phyloP scores from a whole-genome alignment of 2,113 vertebrate species.

The Stercorarius parasiticus region DNA sequence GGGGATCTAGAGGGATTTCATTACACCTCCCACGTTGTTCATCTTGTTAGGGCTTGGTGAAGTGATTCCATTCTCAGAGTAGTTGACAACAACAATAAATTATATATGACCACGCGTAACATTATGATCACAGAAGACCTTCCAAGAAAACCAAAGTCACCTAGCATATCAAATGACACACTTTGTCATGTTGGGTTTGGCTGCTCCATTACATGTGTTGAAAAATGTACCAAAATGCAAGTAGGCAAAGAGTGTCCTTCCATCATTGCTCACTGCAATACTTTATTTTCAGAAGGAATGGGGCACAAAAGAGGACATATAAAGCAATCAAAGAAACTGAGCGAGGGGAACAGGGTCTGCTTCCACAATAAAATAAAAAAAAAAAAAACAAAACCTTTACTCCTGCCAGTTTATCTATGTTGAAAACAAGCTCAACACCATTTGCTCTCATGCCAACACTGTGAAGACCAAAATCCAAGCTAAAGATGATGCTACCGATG shows the following conservation, averaged over 20 bases:
- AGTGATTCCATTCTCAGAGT: neutral
- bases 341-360: neutral
- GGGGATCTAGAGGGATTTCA: neutral
- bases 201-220: neutral
- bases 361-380: neutral
- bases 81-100: neutral
- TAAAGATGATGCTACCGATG: neutral
- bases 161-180: neutral
- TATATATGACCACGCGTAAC: neutral
- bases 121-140: neutral
- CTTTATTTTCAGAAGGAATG: neutral
- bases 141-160: constrained; percentile 26
- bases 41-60: neutral
- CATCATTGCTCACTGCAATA: neutral
- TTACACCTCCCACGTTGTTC: neutral
- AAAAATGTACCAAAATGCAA: neutral
- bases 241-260: fast-evolving
- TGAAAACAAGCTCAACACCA: neutral
- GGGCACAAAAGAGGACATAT: neutral
- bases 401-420: neutral
- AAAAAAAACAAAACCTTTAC: neutral
- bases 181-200: neutral
- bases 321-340: neutral
- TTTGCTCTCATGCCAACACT: neutral
- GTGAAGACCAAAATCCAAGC: neutral